phyloP scores from a whole-genome alignment of 2,113 vertebrate species.

The Bostrychus sinensis region DNA sequence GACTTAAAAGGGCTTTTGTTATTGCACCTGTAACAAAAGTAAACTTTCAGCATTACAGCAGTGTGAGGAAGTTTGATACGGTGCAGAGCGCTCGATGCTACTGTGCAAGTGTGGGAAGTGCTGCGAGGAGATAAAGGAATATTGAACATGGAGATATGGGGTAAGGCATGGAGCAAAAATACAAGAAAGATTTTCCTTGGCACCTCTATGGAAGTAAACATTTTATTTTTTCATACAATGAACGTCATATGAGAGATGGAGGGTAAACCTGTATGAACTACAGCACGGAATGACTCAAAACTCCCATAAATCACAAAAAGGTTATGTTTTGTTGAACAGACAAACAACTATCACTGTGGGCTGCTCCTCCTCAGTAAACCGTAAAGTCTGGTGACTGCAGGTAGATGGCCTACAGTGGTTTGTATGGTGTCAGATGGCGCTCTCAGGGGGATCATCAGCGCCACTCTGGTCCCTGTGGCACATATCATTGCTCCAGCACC shows the following conservation, averaged over 20 bases:
- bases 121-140: not conserved
- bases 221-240: too few species aligned
- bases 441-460: conserved; percentile 32
- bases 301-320: too few species aligned
- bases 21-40: conserved; percentile 81
- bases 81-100: conserved; percentile 7
- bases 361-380: conserved; percentile 22
- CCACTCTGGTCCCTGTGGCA: conserved; percentile 54
- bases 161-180: conserved; percentile 1
- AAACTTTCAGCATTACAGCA: conserved; percentile 74
- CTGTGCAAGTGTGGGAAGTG: conserved; percentile 8
- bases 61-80: conserved; percentile 24
- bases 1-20: conserved; percentile 83
- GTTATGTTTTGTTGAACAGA: too few species aligned
- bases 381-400: conserved; percentile 14
- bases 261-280: too few species aligned
- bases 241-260: too few species aligned
- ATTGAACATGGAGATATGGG: conserved; percentile 8
- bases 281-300: too few species aligned
- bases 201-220: too few species aligned
- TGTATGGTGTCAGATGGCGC: conserved; percentile 23
- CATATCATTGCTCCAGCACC: conserved; percentile 69
- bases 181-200: not conserved
- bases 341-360: not conserved
- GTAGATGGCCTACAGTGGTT: not conserved